These are phyloP conservation scores for Actinemys pallida DNA, from an alignment of 2,113 vertebrate genomes.

Conservation along the genomic window DNA sequence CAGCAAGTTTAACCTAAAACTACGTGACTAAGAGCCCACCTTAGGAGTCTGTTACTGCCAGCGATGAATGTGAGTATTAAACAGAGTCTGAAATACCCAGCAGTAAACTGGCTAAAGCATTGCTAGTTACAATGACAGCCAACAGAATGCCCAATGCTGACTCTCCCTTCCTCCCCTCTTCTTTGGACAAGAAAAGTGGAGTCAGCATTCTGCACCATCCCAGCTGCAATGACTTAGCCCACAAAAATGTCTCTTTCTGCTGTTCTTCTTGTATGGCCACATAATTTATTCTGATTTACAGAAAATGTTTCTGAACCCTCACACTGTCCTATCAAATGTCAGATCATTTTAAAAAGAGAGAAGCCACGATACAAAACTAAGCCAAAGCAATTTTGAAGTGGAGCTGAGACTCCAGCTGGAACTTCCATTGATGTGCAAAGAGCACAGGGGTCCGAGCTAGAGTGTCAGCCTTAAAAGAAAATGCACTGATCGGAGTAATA, in stretches of 20 bases:
- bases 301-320: slow-evolving; percentile 14
- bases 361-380: neutral
- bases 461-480: neutral
- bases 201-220: neutral
- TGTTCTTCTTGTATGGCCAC: neutral
- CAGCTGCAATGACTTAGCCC: slow-evolving; percentile 22
- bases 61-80: neutral
- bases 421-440: neutral
- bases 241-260: neutral
- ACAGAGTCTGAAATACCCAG: neutral
- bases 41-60: neutral
- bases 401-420: neutral
- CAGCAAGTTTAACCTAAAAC: neutral
- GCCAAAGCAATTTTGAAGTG: neutral
- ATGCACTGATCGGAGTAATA: neutral
- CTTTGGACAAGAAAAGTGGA: slow-evolving; percentile 3
- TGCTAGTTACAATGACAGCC: neutral
- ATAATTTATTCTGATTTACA: slow-evolving; percentile 44
- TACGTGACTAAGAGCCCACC: neutral
- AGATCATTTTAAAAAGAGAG: neutral
- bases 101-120: neutral
- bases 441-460: neutral
- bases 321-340: slow-evolving; percentile 30
- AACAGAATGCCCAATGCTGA: neutral
- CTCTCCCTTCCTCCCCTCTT: neutral